Percentiles rank a stretch among this genome's conserved stretches.
phyloP scores from a whole-genome alignment of 2,113 vertebrate species.

The Oncorhynchus keta region DNA sequence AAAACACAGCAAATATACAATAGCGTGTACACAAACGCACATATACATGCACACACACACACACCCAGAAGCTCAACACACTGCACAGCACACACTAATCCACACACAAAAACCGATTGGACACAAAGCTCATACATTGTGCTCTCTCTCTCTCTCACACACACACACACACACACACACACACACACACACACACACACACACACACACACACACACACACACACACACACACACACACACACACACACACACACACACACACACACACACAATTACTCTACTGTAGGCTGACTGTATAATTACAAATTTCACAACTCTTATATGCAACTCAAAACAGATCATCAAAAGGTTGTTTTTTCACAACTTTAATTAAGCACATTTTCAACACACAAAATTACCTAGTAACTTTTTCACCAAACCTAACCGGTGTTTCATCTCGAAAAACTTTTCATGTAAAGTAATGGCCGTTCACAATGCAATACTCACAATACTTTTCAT shows the following conservation, averaged over 20 bases:
- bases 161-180: conserved; percentile 4
- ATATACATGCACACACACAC: not conserved
- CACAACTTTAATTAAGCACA: too few species aligned
- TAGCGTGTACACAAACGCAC: not conserved
- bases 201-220: not conserved
- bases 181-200: not conserved
- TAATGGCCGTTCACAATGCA: too few species aligned
- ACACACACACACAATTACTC: not conserved
- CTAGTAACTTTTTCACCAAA: too few species aligned
- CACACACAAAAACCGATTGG: not conserved
- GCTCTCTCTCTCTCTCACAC: too few species aligned
- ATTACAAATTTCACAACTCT: too few species aligned
- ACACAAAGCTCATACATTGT: not conserved
- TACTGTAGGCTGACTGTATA: too few species aligned
- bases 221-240: conserved; percentile 1
- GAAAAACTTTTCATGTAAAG: too few species aligned
- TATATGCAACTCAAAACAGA: too few species aligned
- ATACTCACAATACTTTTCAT: too few species aligned
- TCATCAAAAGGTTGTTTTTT: too few species aligned
- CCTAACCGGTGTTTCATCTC: too few species aligned
- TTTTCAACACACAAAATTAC: too few species aligned
- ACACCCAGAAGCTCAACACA: not conserved
- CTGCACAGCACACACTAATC: not conserved
- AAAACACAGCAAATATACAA: conserved; percentile 22
- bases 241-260: conserved; percentile 6